Conservation (phyloP, 2,113 vertebrate genomes). For the Pteropus alecto region DNA sequence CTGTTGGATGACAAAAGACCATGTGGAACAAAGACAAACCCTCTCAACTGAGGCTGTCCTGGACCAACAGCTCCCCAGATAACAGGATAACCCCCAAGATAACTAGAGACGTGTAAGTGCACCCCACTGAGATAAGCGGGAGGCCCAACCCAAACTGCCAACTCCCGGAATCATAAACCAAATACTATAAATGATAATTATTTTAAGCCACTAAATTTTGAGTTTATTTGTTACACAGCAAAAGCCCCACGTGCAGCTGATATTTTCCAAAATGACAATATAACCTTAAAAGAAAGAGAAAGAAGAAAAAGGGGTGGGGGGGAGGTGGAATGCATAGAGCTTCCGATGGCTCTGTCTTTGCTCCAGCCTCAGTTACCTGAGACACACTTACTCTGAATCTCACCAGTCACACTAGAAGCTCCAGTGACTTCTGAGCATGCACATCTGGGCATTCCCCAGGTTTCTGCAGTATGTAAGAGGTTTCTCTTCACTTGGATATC, state of each 20-base stretch:
- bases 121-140: background rate
- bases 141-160: background rate
- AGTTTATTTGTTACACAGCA: background rate
- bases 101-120: background rate
- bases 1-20: background rate
- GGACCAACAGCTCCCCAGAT: too few relatives aligned
- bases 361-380: background rate
- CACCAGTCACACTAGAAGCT: background rate
- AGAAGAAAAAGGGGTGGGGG: too few relatives aligned
- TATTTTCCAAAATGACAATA: conserved; percentile 20
- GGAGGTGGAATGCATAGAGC: background rate
- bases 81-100: background rate
- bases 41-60: background rate
- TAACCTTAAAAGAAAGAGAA: background rate
- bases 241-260: background rate
- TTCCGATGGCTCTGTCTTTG: background rate
- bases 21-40: background rate
- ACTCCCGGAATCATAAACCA: background rate
- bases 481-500: background rate
- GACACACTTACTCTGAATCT: background rate
- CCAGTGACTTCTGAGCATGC: background rate
- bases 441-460: background rate
- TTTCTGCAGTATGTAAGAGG: fast-evolving
- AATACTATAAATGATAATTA: background rate
- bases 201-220: background rate